Conservation (phyloP, 2,113 vertebrate species). For the Hyperopisus bebe region DNA sequence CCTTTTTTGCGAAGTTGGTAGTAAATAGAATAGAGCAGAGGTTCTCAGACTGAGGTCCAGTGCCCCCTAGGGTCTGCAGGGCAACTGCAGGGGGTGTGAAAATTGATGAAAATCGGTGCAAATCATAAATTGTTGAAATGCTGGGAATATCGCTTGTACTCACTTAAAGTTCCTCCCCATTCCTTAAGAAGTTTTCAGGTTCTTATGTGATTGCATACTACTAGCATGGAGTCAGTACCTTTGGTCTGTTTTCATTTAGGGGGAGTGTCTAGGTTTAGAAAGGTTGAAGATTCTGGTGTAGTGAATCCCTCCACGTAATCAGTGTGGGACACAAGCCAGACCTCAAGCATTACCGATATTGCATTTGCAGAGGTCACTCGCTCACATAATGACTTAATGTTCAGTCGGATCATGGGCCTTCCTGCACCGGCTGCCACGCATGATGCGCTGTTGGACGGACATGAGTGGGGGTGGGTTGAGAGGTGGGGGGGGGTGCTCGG, state of each 20-base stretch:
- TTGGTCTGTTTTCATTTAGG: background rate
- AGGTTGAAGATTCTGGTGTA: background rate
- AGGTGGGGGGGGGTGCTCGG: background rate
- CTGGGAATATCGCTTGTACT: background rate
- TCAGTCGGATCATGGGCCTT: conserved; percentile 59
- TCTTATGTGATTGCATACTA: background rate
- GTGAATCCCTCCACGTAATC: background rate
- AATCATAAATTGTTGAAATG: background rate
- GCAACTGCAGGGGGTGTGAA: background rate
- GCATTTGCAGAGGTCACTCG: conserved; percentile 46
- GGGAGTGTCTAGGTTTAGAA: background rate
- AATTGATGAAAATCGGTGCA: background rate
- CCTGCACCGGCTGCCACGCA: conserved; percentile 34
- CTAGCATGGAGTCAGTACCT: background rate
- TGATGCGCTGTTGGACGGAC: background rate
- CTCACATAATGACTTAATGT: conserved; percentile 48
- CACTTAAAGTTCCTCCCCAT: background rate
- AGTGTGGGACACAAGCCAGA: background rate
- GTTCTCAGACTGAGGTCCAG: background rate
- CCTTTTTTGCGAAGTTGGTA: background rate
- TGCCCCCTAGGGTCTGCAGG: background rate
- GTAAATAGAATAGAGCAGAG: background rate
- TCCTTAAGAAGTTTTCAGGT: background rate
- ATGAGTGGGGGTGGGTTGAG: background rate
- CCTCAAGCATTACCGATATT: conserved; percentile 35